Conservation (phyloP, 2,797 vertebrate species). For the Myripristis murdjan region DNA sequence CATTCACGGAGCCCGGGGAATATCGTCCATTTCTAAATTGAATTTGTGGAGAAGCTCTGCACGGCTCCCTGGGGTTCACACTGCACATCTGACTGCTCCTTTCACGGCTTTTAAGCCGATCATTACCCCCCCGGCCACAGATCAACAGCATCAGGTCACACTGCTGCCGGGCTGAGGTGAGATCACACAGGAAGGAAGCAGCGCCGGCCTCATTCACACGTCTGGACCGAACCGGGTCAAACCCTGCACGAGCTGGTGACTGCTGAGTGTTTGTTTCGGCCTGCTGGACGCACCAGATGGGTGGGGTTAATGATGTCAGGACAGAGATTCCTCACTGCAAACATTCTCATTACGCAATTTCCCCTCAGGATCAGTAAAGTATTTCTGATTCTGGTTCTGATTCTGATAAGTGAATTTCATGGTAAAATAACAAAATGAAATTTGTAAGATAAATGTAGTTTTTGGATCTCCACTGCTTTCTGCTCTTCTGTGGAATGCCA, state of each 20-base stretch:
- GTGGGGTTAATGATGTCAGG: slow-evolving; percentile 5
- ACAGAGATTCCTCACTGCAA: no score
- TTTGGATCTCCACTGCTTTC: no score
- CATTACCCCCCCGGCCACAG: slow-evolving; percentile 29
- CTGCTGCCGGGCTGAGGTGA: slow-evolving; percentile 17
- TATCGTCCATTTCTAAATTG: not conserved
- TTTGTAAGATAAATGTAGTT: no score
- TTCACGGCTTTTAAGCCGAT: slow-evolving; percentile 47
- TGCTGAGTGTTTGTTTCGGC: not conserved
- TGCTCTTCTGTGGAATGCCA: no score
- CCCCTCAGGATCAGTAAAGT: no score
- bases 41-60: not conserved
- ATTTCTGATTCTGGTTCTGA: no score
- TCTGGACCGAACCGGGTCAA: not conserved
- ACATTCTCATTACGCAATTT: no score
- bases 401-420: no score
- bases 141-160: slow-evolving; percentile 19
- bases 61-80: not conserved
- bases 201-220: not conserved
- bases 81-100: no score
- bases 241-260: no score
- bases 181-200: slow-evolving; percentile 20
- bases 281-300: not conserved
- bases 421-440: no score
- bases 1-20: not conserved